Conservation (phyloP, 2,113 vertebrate species). For the Copsychus sechellarum region DNA sequence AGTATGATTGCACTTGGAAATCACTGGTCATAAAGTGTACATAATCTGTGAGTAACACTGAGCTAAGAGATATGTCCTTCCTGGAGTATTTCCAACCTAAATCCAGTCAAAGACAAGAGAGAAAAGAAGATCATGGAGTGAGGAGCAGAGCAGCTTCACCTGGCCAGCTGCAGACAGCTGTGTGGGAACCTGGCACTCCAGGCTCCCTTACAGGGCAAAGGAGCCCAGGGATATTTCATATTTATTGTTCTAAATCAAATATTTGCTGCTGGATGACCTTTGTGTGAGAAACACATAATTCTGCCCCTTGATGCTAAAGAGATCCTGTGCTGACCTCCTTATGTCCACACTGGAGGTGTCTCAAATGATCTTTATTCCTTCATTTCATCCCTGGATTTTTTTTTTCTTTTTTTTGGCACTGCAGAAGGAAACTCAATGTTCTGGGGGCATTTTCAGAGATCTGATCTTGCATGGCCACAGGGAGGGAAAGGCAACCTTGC, state of each 20-base stretch:
- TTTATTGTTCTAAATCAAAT: neutral
- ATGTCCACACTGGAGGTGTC: neutral
- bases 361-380: neutral
- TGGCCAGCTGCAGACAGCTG: neutral
- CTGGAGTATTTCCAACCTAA: neutral
- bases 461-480: neutral
- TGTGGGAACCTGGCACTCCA: neutral
- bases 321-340: neutral
- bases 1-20: neutral
- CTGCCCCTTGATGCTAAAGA: neutral
- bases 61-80: rapidly evolving
- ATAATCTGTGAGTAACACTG: neutral
- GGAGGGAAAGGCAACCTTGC: neutral
- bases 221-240: neutral
- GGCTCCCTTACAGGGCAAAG: neutral
- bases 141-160: neutral
- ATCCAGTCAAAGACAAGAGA: neutral
- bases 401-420: neutral
- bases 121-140: neutral
- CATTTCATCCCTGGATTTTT: neutral
- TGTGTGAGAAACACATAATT: neutral
- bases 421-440: neutral
- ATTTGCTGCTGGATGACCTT: neutral
- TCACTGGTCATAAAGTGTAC: neutral
- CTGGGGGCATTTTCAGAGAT: neutral